Conservation (phyloP, 2,113 vertebrate genomes). For the Coreoperca whiteheadi region DNA sequence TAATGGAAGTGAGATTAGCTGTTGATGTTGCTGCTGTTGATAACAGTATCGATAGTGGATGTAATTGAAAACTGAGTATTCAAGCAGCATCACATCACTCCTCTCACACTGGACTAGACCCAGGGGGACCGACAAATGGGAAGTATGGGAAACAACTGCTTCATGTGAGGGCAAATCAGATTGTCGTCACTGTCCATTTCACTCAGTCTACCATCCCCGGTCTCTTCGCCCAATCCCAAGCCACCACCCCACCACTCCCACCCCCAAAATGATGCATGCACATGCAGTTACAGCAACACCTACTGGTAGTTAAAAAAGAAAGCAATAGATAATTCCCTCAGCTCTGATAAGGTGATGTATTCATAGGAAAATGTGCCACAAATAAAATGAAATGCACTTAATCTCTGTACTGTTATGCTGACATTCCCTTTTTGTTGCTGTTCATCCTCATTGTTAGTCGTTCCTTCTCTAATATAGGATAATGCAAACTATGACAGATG, state of each 20-base stretch:
- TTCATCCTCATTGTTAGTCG: neutral
- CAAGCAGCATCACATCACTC: slow-evolving; percentile 56
- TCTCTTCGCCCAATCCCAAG: slow-evolving; percentile 10
- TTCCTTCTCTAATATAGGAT: slow-evolving; percentile 26
- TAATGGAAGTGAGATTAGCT: slow-evolving; percentile 59
- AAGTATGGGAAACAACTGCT: slow-evolving; percentile 68
- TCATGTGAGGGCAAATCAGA: slow-evolving; percentile 62
- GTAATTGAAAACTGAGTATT: slow-evolving; percentile 68
- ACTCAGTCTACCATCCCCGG: slow-evolving; percentile 32
- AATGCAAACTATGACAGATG: neutral
- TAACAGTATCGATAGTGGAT: slow-evolving; percentile 63
- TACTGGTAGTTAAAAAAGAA: slow-evolving; percentile 65
- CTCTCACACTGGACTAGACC: slow-evolving; percentile 38
- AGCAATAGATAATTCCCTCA: slow-evolving; percentile 51
- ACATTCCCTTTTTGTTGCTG: neutral
- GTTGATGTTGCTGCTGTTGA: slow-evolving; percentile 59
- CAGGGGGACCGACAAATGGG: slow-evolving; percentile 60
- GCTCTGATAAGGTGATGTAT: slow-evolving; percentile 45
- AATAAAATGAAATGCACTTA: slow-evolving; percentile 46
- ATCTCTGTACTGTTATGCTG: slow-evolving; percentile 2
- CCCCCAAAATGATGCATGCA: neutral
- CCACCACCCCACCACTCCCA: neutral
- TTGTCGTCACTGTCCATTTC: slow-evolving; percentile 67
- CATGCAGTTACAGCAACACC: slow-evolving; percentile 76
- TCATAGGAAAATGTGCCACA: slow-evolving; percentile 41